Base-by-base conservation (phyloP, 2,888 invertebrate species). In the Zaprionus bogoriensis region DNA sequence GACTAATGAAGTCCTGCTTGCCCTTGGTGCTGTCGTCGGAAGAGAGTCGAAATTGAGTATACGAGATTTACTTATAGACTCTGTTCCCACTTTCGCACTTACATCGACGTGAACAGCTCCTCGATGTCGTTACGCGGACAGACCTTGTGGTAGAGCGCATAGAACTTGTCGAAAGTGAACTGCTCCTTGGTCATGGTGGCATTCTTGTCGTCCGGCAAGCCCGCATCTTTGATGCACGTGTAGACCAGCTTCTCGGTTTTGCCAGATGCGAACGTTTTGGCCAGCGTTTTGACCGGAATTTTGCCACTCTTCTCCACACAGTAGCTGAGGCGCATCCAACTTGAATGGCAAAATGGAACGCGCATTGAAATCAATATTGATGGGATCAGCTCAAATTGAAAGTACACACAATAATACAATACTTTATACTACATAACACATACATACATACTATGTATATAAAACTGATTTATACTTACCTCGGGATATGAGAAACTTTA, bases 41-140 rank as follows among this genome's bases (percentile, higher is more conserved):
- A n/a, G n/a, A n/a, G n/a, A n/a, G n/a, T n/a, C n/a, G n/a, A n/a
- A n/a, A n/a, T n/a, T n/a, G n/a, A n/a, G n/a, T n/a, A n/a, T n/a
- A n/a, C n/a, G n/a, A n/a, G 7, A 25, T 7, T 2, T 25, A 25
- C 7, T 25, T 28, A 9, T 9, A 28, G 9, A 3, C 10, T 10
- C 9, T 2, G 9, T 3, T n/a, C 10, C 6, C 3, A 4, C 1
- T 1, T 14, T n/a, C 9, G 25, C 4, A 94, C 97, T 95, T 92
- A 99, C 99, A 99, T 96, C 66, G 96, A 95, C 89, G 97, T 94
- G 90, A 99, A 99, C 23, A 99, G 92, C 89, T 99, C 99, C 88
- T 99, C 99, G 81, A 99, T 99, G 91, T 99, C 99, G 87, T 98
- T 98, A 84, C 99, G 94, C 2, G 99, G 99, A 89, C 99, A 99